A percentile compares a stretch with the other conserved stretches of the same genome.
Conservation (phyloP, 2,888 invertebrate species). For the Drosophila anomalata region DNA sequence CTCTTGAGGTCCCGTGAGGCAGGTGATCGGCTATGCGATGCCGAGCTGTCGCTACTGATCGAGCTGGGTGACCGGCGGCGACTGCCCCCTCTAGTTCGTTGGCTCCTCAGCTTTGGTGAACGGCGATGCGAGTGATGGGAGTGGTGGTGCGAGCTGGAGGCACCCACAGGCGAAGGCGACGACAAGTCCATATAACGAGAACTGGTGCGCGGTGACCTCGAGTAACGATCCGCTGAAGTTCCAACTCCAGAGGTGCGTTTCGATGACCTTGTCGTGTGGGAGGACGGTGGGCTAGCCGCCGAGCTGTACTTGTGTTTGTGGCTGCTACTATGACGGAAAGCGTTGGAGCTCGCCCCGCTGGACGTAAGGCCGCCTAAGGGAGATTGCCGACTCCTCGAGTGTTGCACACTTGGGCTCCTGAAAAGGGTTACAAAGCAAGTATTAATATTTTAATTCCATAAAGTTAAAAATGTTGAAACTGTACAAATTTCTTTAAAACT, state of each 20-base stretch:
- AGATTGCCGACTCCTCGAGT: conserved; percentile 72
- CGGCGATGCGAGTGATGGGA: conserved; percentile 59
- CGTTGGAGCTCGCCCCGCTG: conserved; percentile 53
- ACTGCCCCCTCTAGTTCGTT: conserved; percentile 46
- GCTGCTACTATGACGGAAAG: conserved; percentile 67
- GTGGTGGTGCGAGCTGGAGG: conserved; percentile 60
- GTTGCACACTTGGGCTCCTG: conserved; percentile 81
- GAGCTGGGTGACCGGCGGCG: conserved; percentile 74
- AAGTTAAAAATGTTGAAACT: too few species aligned
- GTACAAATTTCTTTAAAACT: too few species aligned
- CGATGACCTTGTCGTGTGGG: conserved; percentile 84
- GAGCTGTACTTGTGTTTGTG: conserved; percentile 75
- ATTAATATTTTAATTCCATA: neutral
- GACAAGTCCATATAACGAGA: conserved; percentile 82
- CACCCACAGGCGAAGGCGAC: conserved; percentile 81
- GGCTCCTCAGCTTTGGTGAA: conserved; percentile 62
- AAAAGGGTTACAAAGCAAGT: neutral
- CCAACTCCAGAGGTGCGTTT: conserved; percentile 71
- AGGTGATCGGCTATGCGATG: conserved; percentile 83
- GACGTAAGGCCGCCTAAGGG: conserved; percentile 61
- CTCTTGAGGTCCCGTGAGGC: conserved; percentile 78
- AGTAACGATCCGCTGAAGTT: conserved; percentile 72
- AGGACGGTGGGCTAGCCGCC: conserved; percentile 79
- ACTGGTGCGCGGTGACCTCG: conserved; percentile 80
- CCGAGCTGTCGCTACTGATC: conserved; percentile 63